Conservation (phyloP, 1,140 invertebrate species). For the Drosophila serrata region DNA sequence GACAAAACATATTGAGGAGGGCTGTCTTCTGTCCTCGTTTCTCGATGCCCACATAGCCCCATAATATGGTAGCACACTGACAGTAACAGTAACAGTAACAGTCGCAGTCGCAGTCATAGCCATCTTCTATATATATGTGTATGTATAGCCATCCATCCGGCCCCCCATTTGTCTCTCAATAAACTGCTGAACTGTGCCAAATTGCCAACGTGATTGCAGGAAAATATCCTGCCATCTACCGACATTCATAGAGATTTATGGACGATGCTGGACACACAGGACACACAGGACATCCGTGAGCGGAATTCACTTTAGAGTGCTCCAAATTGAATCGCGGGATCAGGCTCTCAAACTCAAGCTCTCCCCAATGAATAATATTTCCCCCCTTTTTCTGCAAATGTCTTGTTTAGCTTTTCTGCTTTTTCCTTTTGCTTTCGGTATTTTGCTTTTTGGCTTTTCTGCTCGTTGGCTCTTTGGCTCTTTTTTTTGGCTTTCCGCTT, state of each 20-base stretch:
- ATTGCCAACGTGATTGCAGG: constrained; percentile 73
- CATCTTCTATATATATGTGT: background rate
- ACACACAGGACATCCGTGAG: constrained; percentile 7
- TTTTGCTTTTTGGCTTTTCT: background rate
- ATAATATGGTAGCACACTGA: constrained; percentile 2
- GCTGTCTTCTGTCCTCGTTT: constrained; percentile 38
- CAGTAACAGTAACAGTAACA: constrained; percentile 18
- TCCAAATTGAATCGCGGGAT: constrained; percentile 41
- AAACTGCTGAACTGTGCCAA: constrained; percentile 77
- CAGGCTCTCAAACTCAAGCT: constrained; percentile 6
- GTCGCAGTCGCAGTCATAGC: constrained; percentile 8
- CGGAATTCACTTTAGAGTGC: constrained; percentile 47
- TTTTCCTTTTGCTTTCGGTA: background rate
- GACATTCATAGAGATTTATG: constrained; percentile 63
- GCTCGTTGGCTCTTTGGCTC: background rate
- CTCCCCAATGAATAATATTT: constrained; percentile 44
- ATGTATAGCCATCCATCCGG: background rate
- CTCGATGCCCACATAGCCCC: constrained; percentile 23
- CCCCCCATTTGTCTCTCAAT: constrained; percentile 39
- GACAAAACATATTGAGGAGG: constrained; percentile 50
- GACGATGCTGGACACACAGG: constrained; percentile 23
- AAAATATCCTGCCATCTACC: constrained; percentile 47
- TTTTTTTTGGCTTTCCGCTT: background rate
- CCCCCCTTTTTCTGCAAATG: background rate
- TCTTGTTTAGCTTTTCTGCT: background rate